Evolutionary conservation across 2,888 invertebrate species (phyloP), one percentile per base, ranked within the genome.

Genomic region (Anarsia innoxiella): DNA sequence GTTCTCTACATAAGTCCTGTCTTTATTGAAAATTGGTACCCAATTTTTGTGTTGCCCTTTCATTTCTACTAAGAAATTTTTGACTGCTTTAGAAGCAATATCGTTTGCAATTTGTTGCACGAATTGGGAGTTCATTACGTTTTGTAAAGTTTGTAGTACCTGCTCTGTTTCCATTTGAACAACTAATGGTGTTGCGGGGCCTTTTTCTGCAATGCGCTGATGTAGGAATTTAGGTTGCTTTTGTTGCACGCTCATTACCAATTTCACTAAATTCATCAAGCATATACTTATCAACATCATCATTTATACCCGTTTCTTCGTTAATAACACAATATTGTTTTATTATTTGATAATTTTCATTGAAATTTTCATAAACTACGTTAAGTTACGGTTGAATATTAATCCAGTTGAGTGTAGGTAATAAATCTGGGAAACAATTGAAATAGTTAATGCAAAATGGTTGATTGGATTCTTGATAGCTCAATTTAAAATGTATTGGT

Each of bases 61-160:
- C 16, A 68, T 53, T 46, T 59, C 59, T 2, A 46, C 40, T n/a
- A 69, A 41, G 12, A 66, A 59, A 39, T 56, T 51, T 14, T 57
- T 38, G 0, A 66, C 64, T 0, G 66, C 61, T 32, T 58, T 62
- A 3, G 49, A 35, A 0, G 66, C 66, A 16, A 71, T 63, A 0
- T 61, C 49, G 27, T 60, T 55, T 0, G 65, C 66, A 11, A 71
- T 37, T 10, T 46, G 36, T 30, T 51, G 49, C 0, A 69, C 44
- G 38, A 65, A 66, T 6, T 59, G 53, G 2, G 63, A 53, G 1
- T 58, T 53, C 1, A 65, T 42, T 1, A 66, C 44, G 1, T 57
- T 48, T 31, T 60, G 51, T 13, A 75, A 54, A 2, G 60, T 53
- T 8, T 59, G 42, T 5, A 58, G 35, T 4, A 73, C 45, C 29